Percentiles rank a stretch among this genome's conserved stretches.
phyloP scores from a whole-genome alignment of 1,140 invertebrate species.

The Ceratoteleas bidentatus region DNA sequence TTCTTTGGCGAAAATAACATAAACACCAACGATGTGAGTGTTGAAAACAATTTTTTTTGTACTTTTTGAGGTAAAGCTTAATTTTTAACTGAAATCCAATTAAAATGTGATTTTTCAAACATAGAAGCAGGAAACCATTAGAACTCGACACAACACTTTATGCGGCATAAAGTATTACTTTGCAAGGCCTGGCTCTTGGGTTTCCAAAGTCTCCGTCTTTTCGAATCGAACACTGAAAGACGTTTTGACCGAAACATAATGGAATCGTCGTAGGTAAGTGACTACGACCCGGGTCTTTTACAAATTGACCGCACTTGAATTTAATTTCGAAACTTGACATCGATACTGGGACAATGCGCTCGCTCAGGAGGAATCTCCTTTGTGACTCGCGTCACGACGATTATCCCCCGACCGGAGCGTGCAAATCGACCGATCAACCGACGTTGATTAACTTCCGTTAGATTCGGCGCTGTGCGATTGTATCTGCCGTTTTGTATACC shows the following conservation, averaged over 20 bases:
- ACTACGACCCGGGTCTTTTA: slow-evolving; percentile 19
- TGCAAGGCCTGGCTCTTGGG: too few relatives aligned
- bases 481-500: slow-evolving; percentile 1
- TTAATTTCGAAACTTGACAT: slow-evolving; percentile 46
- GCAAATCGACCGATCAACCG: slow-evolving; percentile 40
- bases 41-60: too few relatives aligned
- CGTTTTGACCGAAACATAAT: slow-evolving; percentile 5
- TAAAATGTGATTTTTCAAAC: too few relatives aligned
- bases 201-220: too few relatives aligned
- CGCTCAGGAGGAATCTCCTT: slow-evolving; percentile 30
- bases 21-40: too few relatives aligned
- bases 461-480: slow-evolving; percentile 30
- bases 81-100: too few relatives aligned
- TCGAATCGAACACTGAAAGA: too few relatives aligned
- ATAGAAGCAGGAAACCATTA: too few relatives aligned
- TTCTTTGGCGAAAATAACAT: too few relatives aligned
- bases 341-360: slow-evolving; percentile 35
- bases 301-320: slow-evolving; percentile 24
- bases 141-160: too few relatives aligned
- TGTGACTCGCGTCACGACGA: slow-evolving; percentile 21
- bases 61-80: too few relatives aligned
- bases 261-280: slow-evolving; percentile 11
- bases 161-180: too few relatives aligned
- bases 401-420: slow-evolving; percentile 24
- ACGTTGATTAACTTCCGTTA: slow-evolving; percentile 47